Evolutionary conservation across 1,140 invertebrate species (phyloP), one percentile per base, ranked within the genome.

Genomic region (Polypedilum vanderplanki): DNA sequence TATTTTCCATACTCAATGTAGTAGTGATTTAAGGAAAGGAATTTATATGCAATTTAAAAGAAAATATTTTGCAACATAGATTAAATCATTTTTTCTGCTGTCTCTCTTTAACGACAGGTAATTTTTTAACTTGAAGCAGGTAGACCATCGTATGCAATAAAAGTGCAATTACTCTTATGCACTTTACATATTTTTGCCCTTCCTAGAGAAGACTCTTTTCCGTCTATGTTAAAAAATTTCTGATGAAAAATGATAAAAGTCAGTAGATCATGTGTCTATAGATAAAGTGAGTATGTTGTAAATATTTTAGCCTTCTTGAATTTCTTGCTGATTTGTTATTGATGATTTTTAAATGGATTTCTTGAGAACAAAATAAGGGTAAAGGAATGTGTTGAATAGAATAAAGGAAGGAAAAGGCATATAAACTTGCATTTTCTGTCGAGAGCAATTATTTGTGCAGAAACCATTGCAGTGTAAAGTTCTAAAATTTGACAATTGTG

Each of bases 171-270:
- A 57, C 15, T 57, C 46, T n/a, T n/a, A 57, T 33, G 24, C 24
- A 33, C n/a, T 57, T 46, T 10, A 46, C 41, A 46, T 46, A 10
- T 46, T 41, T 46, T 46, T 57, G 46, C 46, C 46, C 46, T 57
- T 57, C 46, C 46, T 12, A 57, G 46, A 57, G 46, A 57, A 57
- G 46, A 57, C 7, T 57, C 46, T 12, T 33, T 33, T 33, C 24
- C 5, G 24, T 33, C 12, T 8, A 15, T 46, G 15, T 15, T 12
- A 57, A 57, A 57, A 3, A 12, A 57, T 57, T 57, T 57, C 46
- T 12, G n/a, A 57, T 57, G 46, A 57, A 57, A 57, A n/a, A 57
- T 57, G 46, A 57, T n/a, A 57, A n/a, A 57, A n/a, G n/a, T 57
- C 15, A 57, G 46, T 57, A n/a, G 9, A 57, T 57, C n/a, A 57